Base-by-base conservation (phyloP, 2,888 invertebrate genomes). In the Tineola bisselliella region DNA sequence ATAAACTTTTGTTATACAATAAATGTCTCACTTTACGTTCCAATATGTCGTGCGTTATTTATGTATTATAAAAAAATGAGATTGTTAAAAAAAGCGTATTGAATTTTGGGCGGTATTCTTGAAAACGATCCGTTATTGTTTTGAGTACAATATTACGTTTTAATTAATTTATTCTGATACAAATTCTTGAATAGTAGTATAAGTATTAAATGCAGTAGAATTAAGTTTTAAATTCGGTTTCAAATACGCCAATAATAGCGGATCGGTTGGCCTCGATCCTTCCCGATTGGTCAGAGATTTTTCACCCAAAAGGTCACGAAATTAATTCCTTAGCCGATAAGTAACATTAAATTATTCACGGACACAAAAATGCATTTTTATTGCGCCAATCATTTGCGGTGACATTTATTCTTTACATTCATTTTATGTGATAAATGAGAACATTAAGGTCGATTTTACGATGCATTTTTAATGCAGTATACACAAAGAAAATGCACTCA, bases 271-370 rank as follows among this genome's bases (percentile, higher is more conserved):
- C 77, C 77, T 77, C 70, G 71, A 63, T 60, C 62, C 73, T 76
- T 75, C 74, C 75, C 43, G 44, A 13, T 60, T 15, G 11, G 38
- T 13, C 61, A 18, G 66, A 68, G 72, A 70, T 72, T 72, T 69
- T 70, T 68, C 68, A 61, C 10, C n/a, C n/a, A 48, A 73, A 77
- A 77, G 75, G 76, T 70, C 74, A 76, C 66, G 43, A 8, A 66
- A 66, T 66, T 68, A 69, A 68, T 67, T 48, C 17, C 38, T 31
- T 13, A 25, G n/a, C 15, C n/a, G 31, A 58, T 58, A 33, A 58
- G 30, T 30, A 58, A 33, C 19, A 15, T 30, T 58, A 17, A 48
- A 48, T 48, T 48, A 48, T 48, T 48, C 48, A 48, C 48, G 48
- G 4, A 13, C 17, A 5, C 48, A 48, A 13, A 48, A 48, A 48